Base-by-base conservation (phyloP, 2,888 invertebrate species). In the Drosophila peninsularis region DNA sequence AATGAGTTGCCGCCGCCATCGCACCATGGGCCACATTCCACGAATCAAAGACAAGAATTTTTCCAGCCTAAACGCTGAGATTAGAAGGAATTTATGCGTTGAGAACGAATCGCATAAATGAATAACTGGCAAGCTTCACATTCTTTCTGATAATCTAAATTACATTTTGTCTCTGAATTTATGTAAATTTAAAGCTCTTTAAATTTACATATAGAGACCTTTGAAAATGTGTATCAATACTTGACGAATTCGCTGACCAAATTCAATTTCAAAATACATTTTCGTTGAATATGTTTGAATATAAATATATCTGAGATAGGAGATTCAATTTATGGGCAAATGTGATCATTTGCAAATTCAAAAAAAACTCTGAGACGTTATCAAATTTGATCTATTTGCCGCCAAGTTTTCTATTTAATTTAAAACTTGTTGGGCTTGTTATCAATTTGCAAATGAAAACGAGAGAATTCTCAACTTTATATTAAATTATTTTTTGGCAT, bases 1-100 rank as follows among this genome's bases (percentile, higher is more conserved):
- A 86, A 85, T 83, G 80, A 85, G 87, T 78, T 77, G 70, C 71
- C 36, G 14, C 7, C 32, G 19, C 30, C 42, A 42, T 19, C 17
- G 62, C 37, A 79, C 80, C 68, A 42, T 78, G 75, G 75, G 58
- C 24, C 36, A 32, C 47, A 45, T 21, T 21, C 37, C 32, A 10
- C 10, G 0, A 54, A 41, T 21, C 30, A 36, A 60, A 36, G 11
- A 6, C 13, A 11, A 30, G 7, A n/a, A 39, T 45, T 24, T 19
- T 5, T 10, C 41, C 9, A 3, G 24, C 24, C 24, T 3, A 3
- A 24, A 24, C 3, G 24, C 24, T 3, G 30, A 32, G 21, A 19
- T 39, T 37, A 30, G 3, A 30, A 19, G 37, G 19, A 58, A 58
- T 50, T 21, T 50, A 36, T 24, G 10, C 21, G 42, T 6, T 53